phyloP scores from a whole-genome alignment of 2,888 invertebrate genomes.

The Morpho deidamia region DNA sequence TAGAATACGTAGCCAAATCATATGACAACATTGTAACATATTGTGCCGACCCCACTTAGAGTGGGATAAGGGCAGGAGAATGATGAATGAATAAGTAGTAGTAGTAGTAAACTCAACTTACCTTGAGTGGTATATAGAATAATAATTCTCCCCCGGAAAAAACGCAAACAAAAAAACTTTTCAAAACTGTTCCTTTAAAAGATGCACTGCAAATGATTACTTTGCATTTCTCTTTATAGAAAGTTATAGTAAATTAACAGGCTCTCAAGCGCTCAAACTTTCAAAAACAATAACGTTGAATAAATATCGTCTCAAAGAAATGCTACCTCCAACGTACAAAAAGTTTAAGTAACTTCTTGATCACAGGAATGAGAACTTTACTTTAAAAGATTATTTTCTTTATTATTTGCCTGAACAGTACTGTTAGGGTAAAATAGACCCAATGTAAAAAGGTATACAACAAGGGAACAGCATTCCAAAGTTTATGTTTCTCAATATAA shows the following conservation, averaged over 20 bases:
- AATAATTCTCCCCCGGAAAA: not conserved
- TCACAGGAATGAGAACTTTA: conserved; percentile 18
- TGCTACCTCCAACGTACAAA: conserved; percentile 14
- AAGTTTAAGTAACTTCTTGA: conserved; percentile 18
- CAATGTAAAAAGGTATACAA: no score
- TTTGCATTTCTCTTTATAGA: conserved; percentile 18
- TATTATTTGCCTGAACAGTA: not conserved
- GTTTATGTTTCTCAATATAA: no score
- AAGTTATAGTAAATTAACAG: conserved; percentile 20
- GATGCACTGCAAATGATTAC: conserved; percentile 20
- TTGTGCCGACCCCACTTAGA: no score
- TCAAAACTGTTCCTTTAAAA: conserved; percentile 4
- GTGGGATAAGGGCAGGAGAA: no score
- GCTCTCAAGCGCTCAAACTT: conserved; percentile 13
- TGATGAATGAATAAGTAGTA: no score
- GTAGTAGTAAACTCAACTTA: no score
- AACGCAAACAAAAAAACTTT: conserved; percentile 8
- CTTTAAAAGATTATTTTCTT: conserved; percentile 10
- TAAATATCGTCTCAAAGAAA: conserved; percentile 14
- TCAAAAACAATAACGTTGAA: conserved; percentile 18
- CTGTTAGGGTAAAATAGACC: not conserved
- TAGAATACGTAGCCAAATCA: no score
- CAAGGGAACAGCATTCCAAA: not conserved
- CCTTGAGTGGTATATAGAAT: not conserved
- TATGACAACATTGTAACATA: no score